Percentiles rank a stretch among this genome's conserved stretches.
phyloP scores from a whole-genome alignment of 2,888 invertebrate genomes.

The Trisateles emortualis region DNA sequence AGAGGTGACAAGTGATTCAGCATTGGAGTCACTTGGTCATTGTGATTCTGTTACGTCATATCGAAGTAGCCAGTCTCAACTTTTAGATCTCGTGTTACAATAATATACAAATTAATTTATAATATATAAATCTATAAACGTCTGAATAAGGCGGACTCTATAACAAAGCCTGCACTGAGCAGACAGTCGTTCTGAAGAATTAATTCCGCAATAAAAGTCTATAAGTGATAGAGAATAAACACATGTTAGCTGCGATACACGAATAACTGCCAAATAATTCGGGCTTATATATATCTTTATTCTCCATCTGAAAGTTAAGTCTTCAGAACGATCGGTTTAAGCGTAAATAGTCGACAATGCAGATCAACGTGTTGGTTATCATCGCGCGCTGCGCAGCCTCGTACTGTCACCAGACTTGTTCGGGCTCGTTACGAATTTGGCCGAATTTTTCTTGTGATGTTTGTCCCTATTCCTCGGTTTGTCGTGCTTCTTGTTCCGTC shows the following conservation, averaged over 20 bases:
- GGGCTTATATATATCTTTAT: too few species aligned
- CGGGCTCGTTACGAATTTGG: slow-evolving; percentile 59
- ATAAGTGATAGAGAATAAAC: too few species aligned
- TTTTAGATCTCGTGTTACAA: slow-evolving; percentile 35
- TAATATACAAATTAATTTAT: slow-evolving; percentile 33
- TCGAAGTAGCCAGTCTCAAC: slow-evolving; percentile 45
- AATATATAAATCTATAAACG: slow-evolving; percentile 46
- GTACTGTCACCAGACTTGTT: slow-evolving; percentile 66
- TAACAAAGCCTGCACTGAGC: slow-evolving; percentile 33
- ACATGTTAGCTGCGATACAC: background rate
- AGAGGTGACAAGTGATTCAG: slow-evolving; percentile 28
- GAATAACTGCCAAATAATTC: too few species aligned
- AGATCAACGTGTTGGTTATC: slow-evolving; percentile 48
- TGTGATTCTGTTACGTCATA: slow-evolving; percentile 46
- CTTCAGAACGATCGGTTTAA: background rate
- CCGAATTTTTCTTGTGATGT: slow-evolving; percentile 58
- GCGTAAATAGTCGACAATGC: background rate
- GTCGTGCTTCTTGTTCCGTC: slow-evolving; percentile 61
- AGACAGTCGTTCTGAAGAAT: slow-evolving; percentile 13
- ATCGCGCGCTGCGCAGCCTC: slow-evolving; percentile 85
- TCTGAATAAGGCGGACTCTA: slow-evolving; percentile 48
- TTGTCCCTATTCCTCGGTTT: slow-evolving; percentile 63
- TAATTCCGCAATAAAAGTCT: background rate
- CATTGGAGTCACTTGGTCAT: slow-evolving; percentile 20
- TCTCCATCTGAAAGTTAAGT: background rate